Percentiles rank a stretch among this genome's conserved stretches.
phyloP scores from a whole-genome alignment of 2,113 vertebrate species.

The Elaphurus davidianus region DNA sequence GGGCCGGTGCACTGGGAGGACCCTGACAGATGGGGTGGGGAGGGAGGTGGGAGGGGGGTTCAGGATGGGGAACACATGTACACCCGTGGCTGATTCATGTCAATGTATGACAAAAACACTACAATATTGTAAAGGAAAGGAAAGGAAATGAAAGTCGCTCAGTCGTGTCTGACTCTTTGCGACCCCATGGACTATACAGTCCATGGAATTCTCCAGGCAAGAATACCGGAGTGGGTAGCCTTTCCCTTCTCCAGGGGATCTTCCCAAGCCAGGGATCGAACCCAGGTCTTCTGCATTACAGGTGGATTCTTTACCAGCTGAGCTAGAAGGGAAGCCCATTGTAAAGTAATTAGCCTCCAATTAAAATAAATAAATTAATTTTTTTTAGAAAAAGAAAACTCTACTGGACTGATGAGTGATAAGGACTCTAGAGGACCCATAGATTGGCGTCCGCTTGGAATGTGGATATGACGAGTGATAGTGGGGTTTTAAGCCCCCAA shows the following conservation, averaged over 20 bases:
- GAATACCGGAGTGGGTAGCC: neutral
- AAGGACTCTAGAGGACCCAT: accelerated
- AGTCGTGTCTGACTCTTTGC: accelerated
- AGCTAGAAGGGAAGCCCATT: neutral
- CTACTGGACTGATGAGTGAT: accelerated
- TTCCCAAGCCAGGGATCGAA: neutral
- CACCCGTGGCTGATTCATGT: neutral
- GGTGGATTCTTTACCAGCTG: neutral
- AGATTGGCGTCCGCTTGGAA: accelerated
- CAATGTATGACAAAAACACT: neutral
- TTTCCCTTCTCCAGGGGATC: neutral
- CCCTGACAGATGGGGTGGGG: neutral
- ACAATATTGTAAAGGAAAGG: neutral
- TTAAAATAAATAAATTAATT: neutral
- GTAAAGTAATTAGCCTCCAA: neutral
- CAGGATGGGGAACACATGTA: neutral
- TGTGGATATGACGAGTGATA: accelerated
- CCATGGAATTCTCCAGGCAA: neutral
- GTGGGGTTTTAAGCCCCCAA: accelerated
- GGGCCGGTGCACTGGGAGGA: neutral
- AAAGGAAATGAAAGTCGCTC: neutral
- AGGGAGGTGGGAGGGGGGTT: neutral
- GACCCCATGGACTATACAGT: neutral
- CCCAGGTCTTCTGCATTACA: neutral
- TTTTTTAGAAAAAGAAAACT: neutral